Base-by-base conservation (phyloP, 1,140 invertebrate genomes). In the Leptinotarsa defecta region DNA sequence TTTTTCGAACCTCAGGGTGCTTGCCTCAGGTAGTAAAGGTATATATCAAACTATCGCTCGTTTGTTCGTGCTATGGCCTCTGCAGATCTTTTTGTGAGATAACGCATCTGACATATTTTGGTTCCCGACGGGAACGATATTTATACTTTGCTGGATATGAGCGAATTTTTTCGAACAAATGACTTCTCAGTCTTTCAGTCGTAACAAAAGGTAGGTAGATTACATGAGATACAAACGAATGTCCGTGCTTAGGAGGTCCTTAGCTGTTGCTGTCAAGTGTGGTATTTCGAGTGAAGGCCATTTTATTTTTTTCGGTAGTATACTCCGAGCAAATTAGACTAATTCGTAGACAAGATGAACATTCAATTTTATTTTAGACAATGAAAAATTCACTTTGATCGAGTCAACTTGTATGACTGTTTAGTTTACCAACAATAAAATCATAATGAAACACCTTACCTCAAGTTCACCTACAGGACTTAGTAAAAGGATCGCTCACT, bases 231-330 rank as follows among this genome's bases (percentile, higher is more conserved):
- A 76, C 68, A 52, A 68, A 77, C 67, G 74, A 74, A 77, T 71
- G 76, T 49, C 64, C 24, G 57, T 49, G 64, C 64, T 65, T 73
- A 68, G 75, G 75, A 76, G 75, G 75, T 76, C 75, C 71, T 73
- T 52, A 73, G 75, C 71, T 65, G 67, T 43, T 67, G 75, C 71
- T 65, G 67, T 48, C 68, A 70, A 70, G n/a, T 70, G 34, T 70
- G 68, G 68, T 48, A 70, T 70, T 57, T 69, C 57, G 77, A 74
- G 79, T 80, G 79, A 80, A 80, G 79, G 79, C 76, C 77, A 78
- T 57, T 65, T 65, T 65, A 71, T 24, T 76, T 78, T 76, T 80
- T 75, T 72, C n/a, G 15, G 19, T 67, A 57, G 8, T 43, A 57
- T 57, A 15, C 52, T 57, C 13, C 52, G 52, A n/a, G n/a, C 1